A percentile compares a stretch with the other conserved stretches of the same genome.
phyloP scores from a whole-genome alignment of 1,140 invertebrate genomes.

The Elymnias hypermnestra region DNA sequence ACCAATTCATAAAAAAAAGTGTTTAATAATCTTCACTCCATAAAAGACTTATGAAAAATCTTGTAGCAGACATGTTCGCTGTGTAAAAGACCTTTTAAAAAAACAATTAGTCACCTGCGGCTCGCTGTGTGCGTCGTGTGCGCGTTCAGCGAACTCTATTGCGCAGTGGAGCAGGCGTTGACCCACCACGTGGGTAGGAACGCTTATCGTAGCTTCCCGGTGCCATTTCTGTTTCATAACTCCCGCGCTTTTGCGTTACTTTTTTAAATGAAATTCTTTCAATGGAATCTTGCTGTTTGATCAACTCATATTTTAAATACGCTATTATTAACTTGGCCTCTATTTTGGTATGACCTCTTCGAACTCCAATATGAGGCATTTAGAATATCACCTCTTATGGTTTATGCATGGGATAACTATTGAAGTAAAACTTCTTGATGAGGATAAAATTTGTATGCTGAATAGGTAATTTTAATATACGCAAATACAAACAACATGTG shows the following conservation, averaged over 20 bases:
- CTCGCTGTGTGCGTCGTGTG: slow-evolving; percentile 25
- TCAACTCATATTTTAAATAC: no score
- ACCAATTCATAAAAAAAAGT: no score
- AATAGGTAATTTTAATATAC: no score
- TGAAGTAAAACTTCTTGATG: no score
- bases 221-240: slow-evolving; percentile 45
- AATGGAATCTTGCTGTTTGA: not conserved
- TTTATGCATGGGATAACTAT: no score
- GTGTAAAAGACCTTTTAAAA: slow-evolving; percentile 23
- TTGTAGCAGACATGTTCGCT: not conserved
- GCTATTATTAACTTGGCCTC: no score
- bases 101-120: slow-evolving; percentile 47
- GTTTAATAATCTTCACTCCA: not conserved
- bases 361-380: no score
- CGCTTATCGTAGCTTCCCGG: slow-evolving; percentile 55
- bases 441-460: no score
- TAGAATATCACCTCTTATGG: no score
- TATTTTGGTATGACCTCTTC: no score
- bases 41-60: slow-evolving; percentile 2
- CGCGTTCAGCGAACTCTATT: slow-evolving; percentile 46
- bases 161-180: slow-evolving; percentile 67
- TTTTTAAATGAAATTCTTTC: slow-evolving; percentile 16
- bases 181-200: slow-evolving; percentile 65
- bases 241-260: slow-evolving; percentile 33
- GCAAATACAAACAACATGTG: no score